These are phyloP conservation scores for Plemyria rubiginata DNA, from an alignment of 2,888 invertebrate genomes.

Conservation along the genomic window DNA sequence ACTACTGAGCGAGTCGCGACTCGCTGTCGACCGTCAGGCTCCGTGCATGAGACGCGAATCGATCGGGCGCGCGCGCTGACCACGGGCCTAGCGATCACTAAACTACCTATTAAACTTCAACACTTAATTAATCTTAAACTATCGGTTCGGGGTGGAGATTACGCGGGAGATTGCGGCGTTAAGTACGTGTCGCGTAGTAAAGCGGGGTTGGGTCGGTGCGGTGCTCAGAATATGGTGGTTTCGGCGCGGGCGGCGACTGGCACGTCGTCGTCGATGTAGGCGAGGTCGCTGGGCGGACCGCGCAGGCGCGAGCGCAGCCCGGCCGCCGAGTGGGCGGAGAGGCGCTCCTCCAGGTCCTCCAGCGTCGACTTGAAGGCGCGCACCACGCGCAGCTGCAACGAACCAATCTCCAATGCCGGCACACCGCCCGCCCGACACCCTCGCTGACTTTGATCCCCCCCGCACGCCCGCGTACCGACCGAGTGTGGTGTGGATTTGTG, in stretches of 20 bases:
- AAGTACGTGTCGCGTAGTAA: constrained; percentile 61
- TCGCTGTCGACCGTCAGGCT: neutral
- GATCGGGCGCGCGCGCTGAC: constrained; percentile 4
- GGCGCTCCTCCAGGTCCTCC: constrained; percentile 99
- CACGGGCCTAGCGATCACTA: constrained; percentile 58
- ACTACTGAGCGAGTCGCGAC: constrained; percentile 37
- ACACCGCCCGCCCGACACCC: constrained; percentile 33
- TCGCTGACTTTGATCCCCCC: constrained; percentile 29
- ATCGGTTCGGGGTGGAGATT: constrained; percentile 47
- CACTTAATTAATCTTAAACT: constrained; percentile 69
- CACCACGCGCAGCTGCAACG: constrained; percentile 99
- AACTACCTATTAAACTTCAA: constrained; percentile 68
- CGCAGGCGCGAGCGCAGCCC: constrained; percentile 93
- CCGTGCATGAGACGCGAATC: constrained; percentile 26
- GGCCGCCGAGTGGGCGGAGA: constrained; percentile 98
- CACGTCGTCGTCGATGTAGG: constrained; percentile 90
- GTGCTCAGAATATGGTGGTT: constrained; percentile 74
- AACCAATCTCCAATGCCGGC: constrained; percentile 46
- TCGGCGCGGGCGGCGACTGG: constrained; percentile 71
- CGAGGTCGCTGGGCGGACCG: constrained; percentile 92
- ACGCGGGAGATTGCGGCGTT: constrained; percentile 53
- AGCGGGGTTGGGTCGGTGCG: constrained; percentile 44
- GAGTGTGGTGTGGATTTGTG: constrained; percentile 79
- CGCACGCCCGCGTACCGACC: constrained; percentile 32
- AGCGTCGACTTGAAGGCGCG: constrained; percentile 99